Conservation (phyloP, 1,140 invertebrate genomes). For the Dreissena polymorpha region DNA sequence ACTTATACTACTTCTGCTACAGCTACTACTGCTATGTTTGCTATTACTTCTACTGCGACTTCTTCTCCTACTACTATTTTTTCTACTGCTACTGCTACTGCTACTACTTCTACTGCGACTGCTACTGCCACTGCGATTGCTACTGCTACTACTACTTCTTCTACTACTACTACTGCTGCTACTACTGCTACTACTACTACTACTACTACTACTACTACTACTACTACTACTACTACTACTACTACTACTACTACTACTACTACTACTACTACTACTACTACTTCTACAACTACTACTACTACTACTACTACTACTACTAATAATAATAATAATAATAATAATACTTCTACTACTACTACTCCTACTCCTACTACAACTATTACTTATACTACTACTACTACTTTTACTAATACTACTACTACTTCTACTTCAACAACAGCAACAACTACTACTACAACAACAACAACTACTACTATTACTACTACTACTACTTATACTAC, state of each 20-base stretch:
- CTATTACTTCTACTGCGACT: neutral
- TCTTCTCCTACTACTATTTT: neutral
- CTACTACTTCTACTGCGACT: neutral
- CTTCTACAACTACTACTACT: neutral
- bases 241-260: neutral
- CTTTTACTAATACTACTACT: neutral
- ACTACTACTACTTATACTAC: constrained; percentile 2
- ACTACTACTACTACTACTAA: neutral
- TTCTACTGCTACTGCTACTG: neutral
- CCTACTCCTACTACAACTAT: neutral
- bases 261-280: constrained; percentile 3
- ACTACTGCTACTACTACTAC: constrained; percentile 2
- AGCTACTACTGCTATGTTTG: too few relatives aligned
- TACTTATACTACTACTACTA: neutral
- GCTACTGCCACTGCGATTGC: neutral
- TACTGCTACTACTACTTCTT: neutral
- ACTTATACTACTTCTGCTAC: too few relatives aligned
- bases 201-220: neutral
- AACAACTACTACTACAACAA: neutral
- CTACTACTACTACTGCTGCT: neutral
- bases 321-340: neutral
- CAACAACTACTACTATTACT: neutral
- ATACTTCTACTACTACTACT: neutral
- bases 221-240: neutral
- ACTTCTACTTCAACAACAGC: too few relatives aligned